phyloP scores from a whole-genome alignment of 2,797 vertebrate genomes.

The Darevskia nairensis region DNA sequence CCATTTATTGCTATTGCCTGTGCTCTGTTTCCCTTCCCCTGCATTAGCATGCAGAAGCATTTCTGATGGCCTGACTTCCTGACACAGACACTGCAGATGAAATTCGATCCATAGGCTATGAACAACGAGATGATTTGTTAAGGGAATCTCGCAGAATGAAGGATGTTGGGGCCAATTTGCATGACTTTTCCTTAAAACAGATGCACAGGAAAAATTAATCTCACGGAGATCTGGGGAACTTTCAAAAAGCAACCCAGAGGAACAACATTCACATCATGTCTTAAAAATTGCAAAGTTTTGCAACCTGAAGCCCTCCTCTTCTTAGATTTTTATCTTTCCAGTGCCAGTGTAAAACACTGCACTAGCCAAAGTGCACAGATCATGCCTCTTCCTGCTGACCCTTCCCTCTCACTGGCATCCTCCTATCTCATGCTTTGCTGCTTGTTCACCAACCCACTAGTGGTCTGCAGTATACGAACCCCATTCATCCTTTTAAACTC shows the following conservation, averaged over 20 bases:
- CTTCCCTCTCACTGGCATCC: too few relatives aligned
- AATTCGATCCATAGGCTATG: neutral
- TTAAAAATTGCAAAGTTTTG: neutral
- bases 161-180: neutral
- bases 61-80: constrained; percentile 41
- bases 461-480: too few relatives aligned
- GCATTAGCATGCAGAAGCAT: constrained; percentile 31
- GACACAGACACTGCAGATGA: constrained; percentile 17
- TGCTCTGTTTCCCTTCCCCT: constrained; percentile 8
- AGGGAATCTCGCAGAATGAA: constrained; percentile 1
- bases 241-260: neutral
- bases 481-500: too few relatives aligned
- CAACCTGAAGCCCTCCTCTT: too few relatives aligned
- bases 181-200: neutral
- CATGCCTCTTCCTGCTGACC: too few relatives aligned
- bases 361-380: too few relatives aligned
- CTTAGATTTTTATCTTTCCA: too few relatives aligned
- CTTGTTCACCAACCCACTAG: too few relatives aligned
- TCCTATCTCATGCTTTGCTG: too few relatives aligned
- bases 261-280: neutral
- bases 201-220: neutral
- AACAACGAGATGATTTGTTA: constrained; percentile 18
- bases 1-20: constrained; percentile 32
- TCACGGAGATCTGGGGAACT: neutral
- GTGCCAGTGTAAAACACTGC: too few relatives aligned